Percentiles rank a stretch among this genome's conserved stretches.
These are phyloP conservation scores for Ecdyonurus torrentis DNA, from an alignment of 2,888 invertebrate species.

Conservation along the genomic window DNA sequence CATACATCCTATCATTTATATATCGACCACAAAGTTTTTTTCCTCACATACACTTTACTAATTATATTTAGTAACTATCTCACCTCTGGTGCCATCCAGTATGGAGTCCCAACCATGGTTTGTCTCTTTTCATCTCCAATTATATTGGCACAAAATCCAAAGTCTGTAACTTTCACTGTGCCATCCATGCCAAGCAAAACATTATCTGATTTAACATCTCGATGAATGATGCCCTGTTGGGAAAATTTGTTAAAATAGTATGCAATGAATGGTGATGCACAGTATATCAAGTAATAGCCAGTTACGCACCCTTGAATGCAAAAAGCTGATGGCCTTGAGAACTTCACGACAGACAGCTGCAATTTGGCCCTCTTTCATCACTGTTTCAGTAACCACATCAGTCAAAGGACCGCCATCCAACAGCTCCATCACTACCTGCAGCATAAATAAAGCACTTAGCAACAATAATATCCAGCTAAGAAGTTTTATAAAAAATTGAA, in stretches of 20 bases:
- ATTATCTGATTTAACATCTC: constrained; percentile 97
- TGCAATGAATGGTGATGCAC: neutral
- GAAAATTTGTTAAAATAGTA: neutral
- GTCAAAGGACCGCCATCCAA: constrained; percentile 90
- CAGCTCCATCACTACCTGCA: constrained; percentile 70
- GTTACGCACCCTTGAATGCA: constrained; percentile 47
- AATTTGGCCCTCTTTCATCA: constrained; percentile 93
- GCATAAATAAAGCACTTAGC: neutral
- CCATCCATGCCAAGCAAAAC: constrained; percentile 87
- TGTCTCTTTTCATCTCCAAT: constrained; percentile 87
- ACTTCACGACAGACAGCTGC: constrained; percentile 87
- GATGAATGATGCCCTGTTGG: constrained; percentile 62
- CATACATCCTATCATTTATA: no score
- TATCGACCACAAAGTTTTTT: no score
- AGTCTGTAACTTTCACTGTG: constrained; percentile 83
- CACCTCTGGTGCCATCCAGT: constrained; percentile 93
- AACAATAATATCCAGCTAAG: neutral
- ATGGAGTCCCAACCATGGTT: constrained; percentile 96
- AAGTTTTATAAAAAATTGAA: no score
- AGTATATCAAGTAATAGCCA: no score
- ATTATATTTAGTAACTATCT: no score
- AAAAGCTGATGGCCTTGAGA: constrained; percentile 71
- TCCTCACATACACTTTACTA: no score
- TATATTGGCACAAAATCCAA: constrained; percentile 96
- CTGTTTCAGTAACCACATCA: constrained; percentile 92